These are phyloP conservation scores for Ctenopoma multispine DNA, from an alignment of 2,797 vertebrate genomes.

Conservation along the genomic window DNA sequence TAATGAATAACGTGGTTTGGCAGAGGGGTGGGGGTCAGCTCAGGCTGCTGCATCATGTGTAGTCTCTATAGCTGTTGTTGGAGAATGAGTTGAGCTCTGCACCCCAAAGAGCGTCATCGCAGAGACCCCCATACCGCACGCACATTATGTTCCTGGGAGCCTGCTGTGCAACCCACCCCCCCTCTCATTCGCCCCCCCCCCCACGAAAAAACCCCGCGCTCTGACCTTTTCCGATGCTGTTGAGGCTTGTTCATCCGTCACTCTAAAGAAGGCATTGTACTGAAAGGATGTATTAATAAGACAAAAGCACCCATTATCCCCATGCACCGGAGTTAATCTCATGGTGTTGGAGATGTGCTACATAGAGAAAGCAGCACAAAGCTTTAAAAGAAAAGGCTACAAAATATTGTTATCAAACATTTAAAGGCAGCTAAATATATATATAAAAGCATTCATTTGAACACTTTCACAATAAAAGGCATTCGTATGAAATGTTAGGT, in stretches of 20 bases:
- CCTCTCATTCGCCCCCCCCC: background rate
- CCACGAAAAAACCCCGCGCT: too few relatives aligned
- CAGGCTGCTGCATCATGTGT: conserved; percentile 48
- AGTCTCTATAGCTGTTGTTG: conserved; percentile 47
- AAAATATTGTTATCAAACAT: background rate
- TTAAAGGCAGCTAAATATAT: background rate
- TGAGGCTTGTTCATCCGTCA: conserved; percentile 82
- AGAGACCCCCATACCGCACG: conserved; percentile 17
- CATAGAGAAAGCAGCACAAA: conserved; percentile 36
- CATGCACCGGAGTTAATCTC: conserved; percentile 69
- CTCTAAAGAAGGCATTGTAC: conserved; percentile 82
- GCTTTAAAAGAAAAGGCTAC: conserved; percentile 1
- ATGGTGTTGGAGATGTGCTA: conserved; percentile 44
- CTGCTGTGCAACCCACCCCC: conserved; percentile 47
- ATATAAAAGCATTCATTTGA: conserved; percentile 7
- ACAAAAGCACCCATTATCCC: conserved; percentile 84
- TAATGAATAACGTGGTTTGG: conserved; percentile 57
- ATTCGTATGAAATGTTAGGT: background rate
- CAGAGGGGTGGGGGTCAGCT: background rate
- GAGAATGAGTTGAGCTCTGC: conserved; percentile 35
- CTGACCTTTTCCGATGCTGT: conserved; percentile 74
- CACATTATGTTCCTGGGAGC: conserved; percentile 48
- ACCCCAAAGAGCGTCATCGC: conserved; percentile 22
- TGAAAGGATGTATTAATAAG: conserved; percentile 85
- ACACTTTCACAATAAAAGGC: background rate